Evolutionary conservation across 30 jellyfish, hydroid and myxozoan genomes (phyloP), one percentile per base, ranked within the genome.

Genomic region (Rhopilema esculentum): DNA sequence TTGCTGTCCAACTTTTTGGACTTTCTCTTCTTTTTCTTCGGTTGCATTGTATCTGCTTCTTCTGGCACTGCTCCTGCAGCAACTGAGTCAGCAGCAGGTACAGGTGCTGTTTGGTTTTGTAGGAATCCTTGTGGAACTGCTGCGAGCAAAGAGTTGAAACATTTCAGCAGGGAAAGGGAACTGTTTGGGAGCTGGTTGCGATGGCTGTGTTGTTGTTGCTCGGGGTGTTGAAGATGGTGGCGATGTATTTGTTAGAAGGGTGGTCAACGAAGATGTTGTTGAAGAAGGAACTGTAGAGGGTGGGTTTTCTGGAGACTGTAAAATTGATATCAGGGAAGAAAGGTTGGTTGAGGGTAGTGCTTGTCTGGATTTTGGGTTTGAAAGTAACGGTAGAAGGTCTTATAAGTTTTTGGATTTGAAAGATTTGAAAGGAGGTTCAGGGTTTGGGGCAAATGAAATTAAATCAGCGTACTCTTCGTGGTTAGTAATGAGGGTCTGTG

Each of bases 391-490:
- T 16, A 73, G 4, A 0, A 73, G 32, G 67, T 77, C 87, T 1
- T 49, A 25, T 0, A 77, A 22, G 48, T 79, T 66, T 79, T 66
- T 20, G 8, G 80, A n/a, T n/a, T n/a, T n/a, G n/a, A n/a, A 24
- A 1, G 57, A 0, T 64, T 79, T 79, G 80, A 79, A 79, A 0
- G 22, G 1, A 1, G 89, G 87, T 31, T 76, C 87, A 0, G 87
- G 87, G 25, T 50, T 52, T 0, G 87, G 87, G 26, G 87, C 75
- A 51, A 76, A 76, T 51, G 87, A 18, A 1, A 76, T 48, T 0
- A 20, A 20, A 18, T 51, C 8, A 0, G 87, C 75, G 19, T 49
- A 76, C 33, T 26, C 18, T 0, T 49, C 62, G 0, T 74, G 87
- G 22, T 50, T 79, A 0, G 52, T 8, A 17, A 79, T 12, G 24